Percentiles rank a stretch among this genome's conserved stretches.
phyloP scores from a whole-genome alignment of 2,113 vertebrate species.

The Tragulus kanchil region DNA sequence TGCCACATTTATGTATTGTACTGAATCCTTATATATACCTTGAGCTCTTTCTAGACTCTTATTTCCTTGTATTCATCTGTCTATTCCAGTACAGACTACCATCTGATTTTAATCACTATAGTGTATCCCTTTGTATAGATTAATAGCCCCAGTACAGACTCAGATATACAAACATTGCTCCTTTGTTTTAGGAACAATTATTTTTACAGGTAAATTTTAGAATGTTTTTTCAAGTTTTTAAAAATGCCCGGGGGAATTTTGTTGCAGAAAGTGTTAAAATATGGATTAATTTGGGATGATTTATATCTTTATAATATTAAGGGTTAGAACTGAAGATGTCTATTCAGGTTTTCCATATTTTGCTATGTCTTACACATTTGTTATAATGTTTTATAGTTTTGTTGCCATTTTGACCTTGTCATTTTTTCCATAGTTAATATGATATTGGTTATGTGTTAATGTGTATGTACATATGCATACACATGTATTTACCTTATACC shows the following conservation, averaged over 20 bases:
- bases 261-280: background rate
- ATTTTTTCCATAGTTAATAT: conserved; percentile 2
- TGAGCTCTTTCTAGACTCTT: conserved; percentile 10
- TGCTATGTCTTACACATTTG: background rate
- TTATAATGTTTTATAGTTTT: background rate
- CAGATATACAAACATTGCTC: background rate
- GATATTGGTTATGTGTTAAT: background rate
- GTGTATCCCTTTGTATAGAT: background rate
- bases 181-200: background rate
- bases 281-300: background rate
- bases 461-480: background rate
- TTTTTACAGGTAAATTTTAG: conserved; percentile 24
- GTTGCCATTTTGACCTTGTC: conserved; percentile 12
- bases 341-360: conserved; percentile 5
- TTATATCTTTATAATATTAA: background rate
- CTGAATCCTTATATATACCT: background rate
- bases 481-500: background rate
- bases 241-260: background rate
- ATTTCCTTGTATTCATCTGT: background rate
- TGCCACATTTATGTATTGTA: background rate
- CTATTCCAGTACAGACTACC: background rate
- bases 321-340: background rate
- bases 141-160: background rate
- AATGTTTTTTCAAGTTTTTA: conserved; percentile 3
- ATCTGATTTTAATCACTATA: background rate